Conservation (phyloP, 2,888 invertebrate genomes). For the Pammene fasciana region DNA sequence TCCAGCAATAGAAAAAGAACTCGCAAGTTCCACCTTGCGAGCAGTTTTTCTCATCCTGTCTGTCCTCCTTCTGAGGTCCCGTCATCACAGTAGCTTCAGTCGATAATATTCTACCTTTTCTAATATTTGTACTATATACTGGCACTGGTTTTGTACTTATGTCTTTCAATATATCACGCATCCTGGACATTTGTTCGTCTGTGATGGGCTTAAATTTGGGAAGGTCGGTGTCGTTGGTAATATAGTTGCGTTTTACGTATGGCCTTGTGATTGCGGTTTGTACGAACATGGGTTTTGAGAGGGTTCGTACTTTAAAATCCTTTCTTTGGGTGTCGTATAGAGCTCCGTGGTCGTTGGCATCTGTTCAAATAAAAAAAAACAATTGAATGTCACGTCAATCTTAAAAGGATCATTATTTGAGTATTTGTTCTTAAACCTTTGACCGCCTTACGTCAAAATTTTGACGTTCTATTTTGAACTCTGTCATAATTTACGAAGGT, state of each 20-base stretch:
- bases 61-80: conserved; percentile 48
- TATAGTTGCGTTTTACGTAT: conserved; percentile 58
- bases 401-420: not conserved
- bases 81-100: conserved; percentile 44
- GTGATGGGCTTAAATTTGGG: conserved; percentile 76
- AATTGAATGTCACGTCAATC: conserved; percentile 48
- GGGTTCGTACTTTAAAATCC: conserved; percentile 53
- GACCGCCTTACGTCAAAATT: no score
- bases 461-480: no score
- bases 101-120: conserved; percentile 59
- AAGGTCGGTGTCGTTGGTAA: conserved; percentile 62
- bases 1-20: conserved; percentile 96
- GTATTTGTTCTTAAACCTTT: not conserved
- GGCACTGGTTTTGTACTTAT: conserved; percentile 52
- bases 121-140: conserved; percentile 49
- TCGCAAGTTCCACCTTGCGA: conserved; percentile 92
- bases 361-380: conserved; percentile 68
- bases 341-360: conserved; percentile 80
- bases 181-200: conserved; percentile 72
- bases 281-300: conserved; percentile 74
- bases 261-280: conserved; percentile 59
- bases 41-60: conserved; percentile 83
- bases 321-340: conserved; percentile 54
- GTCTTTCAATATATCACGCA: conserved; percentile 68
- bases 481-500: no score